Evolutionary conservation across 2,888 invertebrate species (phyloP), one percentile per base, ranked within the genome.

Genomic region (Tyria jacobaeae): DNA sequence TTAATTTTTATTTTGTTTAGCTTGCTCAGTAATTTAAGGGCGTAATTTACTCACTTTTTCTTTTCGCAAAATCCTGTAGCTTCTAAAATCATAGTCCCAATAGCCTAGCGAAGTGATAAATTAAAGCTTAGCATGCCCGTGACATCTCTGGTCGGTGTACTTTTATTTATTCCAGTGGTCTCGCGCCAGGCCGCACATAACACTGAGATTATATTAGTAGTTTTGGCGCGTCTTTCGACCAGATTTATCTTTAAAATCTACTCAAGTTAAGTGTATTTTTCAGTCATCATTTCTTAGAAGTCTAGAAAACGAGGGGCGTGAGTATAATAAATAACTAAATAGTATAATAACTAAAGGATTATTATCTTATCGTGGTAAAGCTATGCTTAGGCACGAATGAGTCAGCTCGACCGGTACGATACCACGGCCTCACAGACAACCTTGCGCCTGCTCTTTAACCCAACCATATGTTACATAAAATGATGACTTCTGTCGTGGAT

Each of bases 121-220:
- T 81, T 81, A 81, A 81, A 78, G 74, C 82, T 80, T 73, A 80
- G 72, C 54, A 57, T 75, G 79, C 51, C 62, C 66, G 60, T 73
- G 82, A 81, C 81, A 73, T 79, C 70, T 73, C 73, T 58, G 69
- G 65, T 53, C 60, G 70, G 66, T 67, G 61, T 78, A 72, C 76
- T 80, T 74, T 74, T 74, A 73, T 79, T 76, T 75, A 68, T 57
- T 71, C 66, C 71, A 61, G 71, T 64, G 54, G 49, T 56, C 41
- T 52, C 25, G 56, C 61, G 62, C 60, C 55, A 56, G 56, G 62
- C 57, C 52, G 58, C 24, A 50, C 49, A 21, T 50, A 61, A 58
- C 41, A 53, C 58, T 34, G 50, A 31, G 59, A 63, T 60, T 60
- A 57, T 64, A 53, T 57, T 34, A 47, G 24, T 31, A 60, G 24